These are phyloP conservation scores for Stomatorhinus ivindoensis DNA, from an alignment of 2,113 vertebrate species.

Conservation along the genomic window DNA sequence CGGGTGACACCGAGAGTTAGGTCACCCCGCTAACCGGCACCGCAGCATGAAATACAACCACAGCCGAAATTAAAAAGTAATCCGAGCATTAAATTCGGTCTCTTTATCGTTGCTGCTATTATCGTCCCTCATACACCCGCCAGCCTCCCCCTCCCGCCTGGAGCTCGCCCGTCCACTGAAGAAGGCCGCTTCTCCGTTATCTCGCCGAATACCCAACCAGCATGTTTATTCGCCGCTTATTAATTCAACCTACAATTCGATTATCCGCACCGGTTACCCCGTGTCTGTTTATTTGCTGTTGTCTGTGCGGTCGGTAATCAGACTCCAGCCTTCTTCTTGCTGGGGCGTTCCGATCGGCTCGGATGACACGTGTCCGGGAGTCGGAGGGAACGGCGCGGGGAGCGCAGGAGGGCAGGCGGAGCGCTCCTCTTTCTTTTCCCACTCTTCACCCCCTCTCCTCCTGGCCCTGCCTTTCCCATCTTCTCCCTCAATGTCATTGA, in stretches of 20 bases:
- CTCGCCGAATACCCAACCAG: conserved; percentile 33
- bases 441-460: conserved; percentile 21
- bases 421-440: conserved; percentile 17
- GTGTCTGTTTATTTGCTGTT: conserved; percentile 6
- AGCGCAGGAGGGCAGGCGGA: background rate
- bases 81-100: background rate
- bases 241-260: conserved; percentile 38
- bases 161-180: background rate
- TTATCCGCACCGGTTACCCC: conserved; percentile 32
- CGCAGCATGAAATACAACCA: background rate
- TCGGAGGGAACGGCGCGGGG: background rate
- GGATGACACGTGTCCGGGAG: background rate
- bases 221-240: conserved; percentile 41
- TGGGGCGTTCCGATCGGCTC: background rate
- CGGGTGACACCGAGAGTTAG: background rate
- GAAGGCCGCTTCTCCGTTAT: conserved; percentile 23
- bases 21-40: background rate
- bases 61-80: background rate
- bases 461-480: conserved; percentile 11
- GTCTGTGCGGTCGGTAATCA: background rate
- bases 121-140: background rate
- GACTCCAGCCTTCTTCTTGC: background rate
- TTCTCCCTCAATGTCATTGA: background rate
- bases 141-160: background rate
- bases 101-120: background rate